Percentiles rank a stretch among this genome's conserved stretches.
Evolutionary conservation across 2,113 vertebrate genomes (phyloP).

Genomic region (Sceloporus tristichus): DNA sequence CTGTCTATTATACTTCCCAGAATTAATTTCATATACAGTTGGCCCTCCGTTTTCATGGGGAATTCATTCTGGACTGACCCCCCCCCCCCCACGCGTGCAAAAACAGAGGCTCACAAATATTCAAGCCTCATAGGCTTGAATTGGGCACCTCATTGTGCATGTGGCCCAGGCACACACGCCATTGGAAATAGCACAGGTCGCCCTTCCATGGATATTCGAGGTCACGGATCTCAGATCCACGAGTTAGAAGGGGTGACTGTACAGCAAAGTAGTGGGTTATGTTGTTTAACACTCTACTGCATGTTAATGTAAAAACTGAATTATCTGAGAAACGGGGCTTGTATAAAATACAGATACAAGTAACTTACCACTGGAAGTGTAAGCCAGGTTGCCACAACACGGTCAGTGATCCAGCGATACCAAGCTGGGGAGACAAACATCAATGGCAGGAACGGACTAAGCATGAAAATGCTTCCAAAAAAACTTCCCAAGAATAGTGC

Average conservation of each 20-base stretch:
- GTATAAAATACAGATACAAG: background rate
- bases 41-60: too few species aligned
- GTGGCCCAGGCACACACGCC: too few species aligned
- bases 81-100: too few species aligned
- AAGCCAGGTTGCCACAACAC: constrained; percentile 94
- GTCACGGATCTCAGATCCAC: too few species aligned
- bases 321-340: background rate
- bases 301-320: background rate
- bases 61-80: too few species aligned
- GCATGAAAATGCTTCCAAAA: constrained; percentile 95
- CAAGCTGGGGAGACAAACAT: constrained; percentile 91
- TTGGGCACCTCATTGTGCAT: too few species aligned
- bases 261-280: background rate
- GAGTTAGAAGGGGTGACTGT: too few species aligned
- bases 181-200: too few species aligned
- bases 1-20: background rate
- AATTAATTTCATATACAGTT: background rate
- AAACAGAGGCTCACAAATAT: too few species aligned
- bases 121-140: too few species aligned
- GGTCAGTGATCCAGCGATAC: constrained; percentile 96
- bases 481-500: constrained; percentile 93
- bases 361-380: constrained; percentile 94
- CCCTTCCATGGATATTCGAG: too few species aligned
- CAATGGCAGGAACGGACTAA: constrained; percentile 91
- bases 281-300: background rate